Evolutionary conservation across 1,140 invertebrate species (phyloP).

Genomic region (Gryllus bimaculatus): DNA sequence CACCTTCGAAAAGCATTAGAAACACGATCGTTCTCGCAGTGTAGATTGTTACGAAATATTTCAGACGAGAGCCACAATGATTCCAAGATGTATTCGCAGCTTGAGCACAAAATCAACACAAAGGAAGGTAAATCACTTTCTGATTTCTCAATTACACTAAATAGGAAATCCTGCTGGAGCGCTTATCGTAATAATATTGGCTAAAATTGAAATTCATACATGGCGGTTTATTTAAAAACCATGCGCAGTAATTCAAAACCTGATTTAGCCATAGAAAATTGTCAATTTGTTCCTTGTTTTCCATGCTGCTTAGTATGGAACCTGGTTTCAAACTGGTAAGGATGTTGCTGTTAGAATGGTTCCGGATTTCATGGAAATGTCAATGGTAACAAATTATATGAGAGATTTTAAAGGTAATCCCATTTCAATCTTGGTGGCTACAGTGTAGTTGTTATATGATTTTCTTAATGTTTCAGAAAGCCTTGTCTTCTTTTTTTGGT

Average conservation of each 20-base stretch:
- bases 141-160: too few relatives aligned
- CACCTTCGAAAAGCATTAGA: background rate
- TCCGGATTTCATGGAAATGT: constrained; percentile 24
- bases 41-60: background rate
- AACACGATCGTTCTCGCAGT: background rate
- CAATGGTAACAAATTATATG: constrained; percentile 20
- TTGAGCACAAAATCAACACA: background rate
- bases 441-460: background rate
- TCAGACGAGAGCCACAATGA: background rate
- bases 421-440: background rate
- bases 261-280: too few relatives aligned
- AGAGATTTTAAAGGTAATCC: background rate
- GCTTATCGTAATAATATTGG: too few relatives aligned
- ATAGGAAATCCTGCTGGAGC: too few relatives aligned
- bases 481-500: constrained; percentile 22
- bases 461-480: constrained; percentile 20
- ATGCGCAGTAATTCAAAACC: too few relatives aligned
- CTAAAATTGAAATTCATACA: background rate
- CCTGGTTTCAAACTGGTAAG: constrained; percentile 23
- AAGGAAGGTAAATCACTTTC: background rate
- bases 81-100: constrained; percentile 6
- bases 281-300: background rate
- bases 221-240: too few relatives aligned
- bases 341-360: constrained; percentile 22
- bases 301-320: constrained; percentile 21